phyloP scores from a whole-genome alignment of 2,888 invertebrate genomes.

The Hymenopus coronatus region DNA sequence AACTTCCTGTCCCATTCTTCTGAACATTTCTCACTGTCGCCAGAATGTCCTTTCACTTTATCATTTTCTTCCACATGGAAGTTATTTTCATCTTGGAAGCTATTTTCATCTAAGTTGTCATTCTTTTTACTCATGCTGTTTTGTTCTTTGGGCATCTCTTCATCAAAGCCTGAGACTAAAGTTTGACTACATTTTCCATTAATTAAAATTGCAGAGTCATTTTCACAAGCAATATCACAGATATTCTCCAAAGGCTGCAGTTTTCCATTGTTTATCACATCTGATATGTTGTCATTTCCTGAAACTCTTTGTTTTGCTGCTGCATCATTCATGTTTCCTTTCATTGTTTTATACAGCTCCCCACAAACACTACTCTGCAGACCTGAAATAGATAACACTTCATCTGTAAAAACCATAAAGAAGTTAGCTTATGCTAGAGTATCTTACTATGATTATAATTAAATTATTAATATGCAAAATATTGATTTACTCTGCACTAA shows the following conservation, averaged over 20 bases:
- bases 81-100: neutral
- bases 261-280: neutral
- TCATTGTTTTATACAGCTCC: neutral
- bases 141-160: neutral
- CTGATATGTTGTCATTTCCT: neutral
- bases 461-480: neutral
- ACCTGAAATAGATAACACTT: neutral
- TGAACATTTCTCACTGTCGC: neutral
- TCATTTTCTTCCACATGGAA: neutral
- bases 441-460: neutral
- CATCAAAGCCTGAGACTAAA: neutral
- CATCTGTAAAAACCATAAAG: neutral
- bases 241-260: neutral
- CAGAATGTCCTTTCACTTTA: neutral
- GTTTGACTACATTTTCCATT: neutral
- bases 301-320: neutral
- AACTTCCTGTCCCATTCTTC: neutral
- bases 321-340: neutral
- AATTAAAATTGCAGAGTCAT: neutral
- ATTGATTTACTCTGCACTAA: too few relatives aligned
- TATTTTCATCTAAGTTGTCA: neutral
- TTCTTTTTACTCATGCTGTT: neutral
- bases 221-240: neutral
- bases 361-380: constrained; percentile 6
- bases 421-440: neutral